These are phyloP conservation scores for Magallana nippona DNA, from an alignment of 2,888 invertebrate species.

Conservation along the genomic window DNA sequence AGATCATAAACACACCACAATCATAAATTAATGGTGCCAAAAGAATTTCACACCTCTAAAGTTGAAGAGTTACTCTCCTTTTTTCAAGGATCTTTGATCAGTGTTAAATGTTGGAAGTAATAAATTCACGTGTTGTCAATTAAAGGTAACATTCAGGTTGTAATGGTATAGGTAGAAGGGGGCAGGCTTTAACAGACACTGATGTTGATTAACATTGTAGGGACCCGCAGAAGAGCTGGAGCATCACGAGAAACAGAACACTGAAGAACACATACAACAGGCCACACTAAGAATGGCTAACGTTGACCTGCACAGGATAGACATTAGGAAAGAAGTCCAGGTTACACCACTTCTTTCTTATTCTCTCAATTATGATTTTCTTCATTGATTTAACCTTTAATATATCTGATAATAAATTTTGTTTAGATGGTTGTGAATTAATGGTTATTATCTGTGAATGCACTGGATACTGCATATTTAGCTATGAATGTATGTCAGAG, in stretches of 20 bases:
- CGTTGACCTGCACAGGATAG: constrained; percentile 60
- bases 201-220: constrained; percentile 46
- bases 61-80: background rate
- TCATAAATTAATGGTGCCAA: too few relatives aligned
- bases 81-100: background rate
- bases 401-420: too few relatives aligned
- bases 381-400: too few relatives aligned
- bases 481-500: too few relatives aligned
- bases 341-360: constrained; percentile 43
- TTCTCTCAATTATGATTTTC: background rate
- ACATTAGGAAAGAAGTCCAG: constrained; percentile 57
- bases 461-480: too few relatives aligned
- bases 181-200: background rate
- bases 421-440: too few relatives aligned
- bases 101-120: too few relatives aligned
- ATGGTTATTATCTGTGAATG: too few relatives aligned
- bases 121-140: too few relatives aligned
- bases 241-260: constrained; percentile 53
- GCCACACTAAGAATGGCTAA: constrained; percentile 57
- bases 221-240: constrained; percentile 56
- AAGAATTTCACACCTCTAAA: too few relatives aligned
- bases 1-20: too few relatives aligned
- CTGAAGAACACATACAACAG: constrained; percentile 57
- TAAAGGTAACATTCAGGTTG: too few relatives aligned
- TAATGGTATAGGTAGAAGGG: background rate